These are phyloP conservation scores for Sarcophaga carnaria DNA, from an alignment of 2,888 invertebrate species.

Conservation along the genomic window DNA sequence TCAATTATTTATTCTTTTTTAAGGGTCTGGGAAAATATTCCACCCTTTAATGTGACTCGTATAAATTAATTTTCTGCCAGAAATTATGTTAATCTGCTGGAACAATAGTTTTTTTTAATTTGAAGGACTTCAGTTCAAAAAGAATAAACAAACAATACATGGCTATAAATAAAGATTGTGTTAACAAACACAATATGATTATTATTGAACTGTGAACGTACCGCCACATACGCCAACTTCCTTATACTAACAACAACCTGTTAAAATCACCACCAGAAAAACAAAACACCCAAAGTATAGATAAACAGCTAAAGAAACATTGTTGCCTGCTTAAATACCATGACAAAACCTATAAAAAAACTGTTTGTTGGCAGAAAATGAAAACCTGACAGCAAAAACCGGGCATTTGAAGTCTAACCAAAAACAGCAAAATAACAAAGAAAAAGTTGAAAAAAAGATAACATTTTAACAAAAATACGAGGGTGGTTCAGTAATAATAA, in stretches of 20 bases:
- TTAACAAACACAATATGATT: neutral
- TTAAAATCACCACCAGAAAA: constrained; percentile 12
- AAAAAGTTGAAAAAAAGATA: constrained; percentile 7
- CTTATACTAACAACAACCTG: constrained; percentile 24
- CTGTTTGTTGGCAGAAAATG: neutral
- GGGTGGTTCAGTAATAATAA: too few species aligned
- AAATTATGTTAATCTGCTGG: neutral
- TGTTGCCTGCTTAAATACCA: constrained; percentile 32
- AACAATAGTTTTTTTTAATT: neutral
- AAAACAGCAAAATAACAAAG: constrained; percentile 12
- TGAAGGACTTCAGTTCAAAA: neutral
- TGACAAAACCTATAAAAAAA: constrained; percentile 32
- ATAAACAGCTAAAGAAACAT: constrained; percentile 38
- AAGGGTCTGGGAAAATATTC: too few species aligned
- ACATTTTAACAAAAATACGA: neutral
- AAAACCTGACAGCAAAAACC: constrained; percentile 42
- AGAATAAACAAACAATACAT: neutral
- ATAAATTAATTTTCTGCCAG: neutral
- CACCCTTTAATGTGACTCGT: too few species aligned
- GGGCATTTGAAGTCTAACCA: constrained; percentile 16
- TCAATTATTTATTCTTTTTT: too few species aligned
- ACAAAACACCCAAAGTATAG: neutral
- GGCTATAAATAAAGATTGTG: neutral
- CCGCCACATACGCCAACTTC: constrained; percentile 5
- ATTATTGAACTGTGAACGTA: too few species aligned